These are phyloP conservation scores for Carpatolechia fugitivella DNA, from an alignment of 2,888 invertebrate species.

Conservation along the genomic window DNA sequence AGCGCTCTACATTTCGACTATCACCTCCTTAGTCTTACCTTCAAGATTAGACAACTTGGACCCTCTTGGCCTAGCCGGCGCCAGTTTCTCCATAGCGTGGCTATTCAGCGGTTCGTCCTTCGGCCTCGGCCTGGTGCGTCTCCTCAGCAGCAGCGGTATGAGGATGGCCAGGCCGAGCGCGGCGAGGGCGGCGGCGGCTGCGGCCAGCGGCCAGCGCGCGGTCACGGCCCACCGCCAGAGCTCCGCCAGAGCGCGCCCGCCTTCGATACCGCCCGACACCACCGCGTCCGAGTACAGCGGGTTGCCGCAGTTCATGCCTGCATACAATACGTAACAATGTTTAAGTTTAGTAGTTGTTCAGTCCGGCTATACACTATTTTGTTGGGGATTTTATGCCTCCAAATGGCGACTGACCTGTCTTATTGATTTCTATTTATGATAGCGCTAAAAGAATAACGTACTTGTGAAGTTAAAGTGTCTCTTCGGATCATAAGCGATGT, in stretches of 20 bases:
- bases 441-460: too few relatives aligned
- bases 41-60: slow-evolving; percentile 86
- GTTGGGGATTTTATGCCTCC: too few relatives aligned
- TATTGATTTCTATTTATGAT: too few relatives aligned
- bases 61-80: slow-evolving; percentile 37
- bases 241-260: slow-evolving; percentile 40
- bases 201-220: slow-evolving; percentile 51
- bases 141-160: slow-evolving; percentile 36
- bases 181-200: slow-evolving; percentile 41
- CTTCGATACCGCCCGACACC: slow-evolving; percentile 51
- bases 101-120: slow-evolving; percentile 40
- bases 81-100: slow-evolving; percentile 38
- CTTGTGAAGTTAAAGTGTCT: too few relatives aligned
- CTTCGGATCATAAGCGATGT: too few relatives aligned
- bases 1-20: too few relatives aligned
- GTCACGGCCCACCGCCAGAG: slow-evolving; percentile 49
- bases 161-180: slow-evolving; percentile 38
- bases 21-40: slow-evolving; percentile 13
- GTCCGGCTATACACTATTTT: too few relatives aligned
- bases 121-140: slow-evolving; percentile 26
- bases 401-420: too few relatives aligned
- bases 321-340: not conserved
- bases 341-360: too few relatives aligned
- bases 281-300: slow-evolving; percentile 73
- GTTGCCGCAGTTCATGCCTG: slow-evolving; percentile 73